phyloP scores from a whole-genome alignment of 35 echinoderm and acorn worm species.

The Heliocidaris tuberculata region DNA sequence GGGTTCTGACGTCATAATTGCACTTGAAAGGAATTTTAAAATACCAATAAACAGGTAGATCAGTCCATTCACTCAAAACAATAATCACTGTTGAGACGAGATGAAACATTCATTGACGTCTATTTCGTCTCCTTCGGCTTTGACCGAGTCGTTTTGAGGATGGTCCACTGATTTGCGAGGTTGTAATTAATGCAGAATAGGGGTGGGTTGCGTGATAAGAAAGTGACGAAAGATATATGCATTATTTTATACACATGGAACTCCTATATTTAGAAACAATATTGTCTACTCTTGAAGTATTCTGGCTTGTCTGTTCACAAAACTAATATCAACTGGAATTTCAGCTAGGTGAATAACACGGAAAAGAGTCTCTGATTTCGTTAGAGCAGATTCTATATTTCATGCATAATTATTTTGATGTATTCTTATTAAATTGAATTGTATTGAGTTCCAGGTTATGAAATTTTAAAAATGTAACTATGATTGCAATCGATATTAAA shows the following conservation, averaged over 20 bases:
- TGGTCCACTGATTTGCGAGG: background rate
- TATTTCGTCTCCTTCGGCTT: background rate
- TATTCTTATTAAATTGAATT: background rate
- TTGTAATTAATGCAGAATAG: background rate
- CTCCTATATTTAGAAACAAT: background rate
- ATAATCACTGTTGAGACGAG: background rate
- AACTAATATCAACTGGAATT: background rate
- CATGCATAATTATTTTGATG: background rate
- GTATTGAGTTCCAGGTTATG: background rate
- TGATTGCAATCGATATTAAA: background rate
- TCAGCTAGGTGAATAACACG: background rate
- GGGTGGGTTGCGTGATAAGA: background rate
- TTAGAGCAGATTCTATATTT: background rate
- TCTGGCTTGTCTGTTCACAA: background rate
- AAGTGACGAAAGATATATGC: background rate
- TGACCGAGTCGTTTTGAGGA: background rate
- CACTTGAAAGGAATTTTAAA: background rate
- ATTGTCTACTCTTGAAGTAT: background rate
- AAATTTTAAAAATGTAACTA: background rate
- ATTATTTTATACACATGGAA: background rate
- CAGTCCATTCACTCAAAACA: background rate
- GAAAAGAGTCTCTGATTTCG: background rate
- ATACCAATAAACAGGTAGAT: background rate
- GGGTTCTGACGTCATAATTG: background rate
- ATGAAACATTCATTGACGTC: constrained; percentile 1